phyloP scores from a whole-genome alignment of 1,140 invertebrate species.

The Potamilus streckersoni region DNA sequence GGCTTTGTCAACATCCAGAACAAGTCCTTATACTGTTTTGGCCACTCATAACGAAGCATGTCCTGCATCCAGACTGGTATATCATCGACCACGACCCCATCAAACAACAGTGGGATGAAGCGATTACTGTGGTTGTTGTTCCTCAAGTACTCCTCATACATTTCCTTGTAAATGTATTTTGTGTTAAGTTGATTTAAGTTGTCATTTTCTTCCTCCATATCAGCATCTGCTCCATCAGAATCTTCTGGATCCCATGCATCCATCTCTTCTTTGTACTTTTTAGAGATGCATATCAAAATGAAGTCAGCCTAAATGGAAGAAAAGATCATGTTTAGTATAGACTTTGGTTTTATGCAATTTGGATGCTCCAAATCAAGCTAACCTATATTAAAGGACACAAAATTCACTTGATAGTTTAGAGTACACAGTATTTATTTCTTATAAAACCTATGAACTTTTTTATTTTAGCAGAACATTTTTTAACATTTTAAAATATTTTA shows the following conservation, averaged over 20 bases:
- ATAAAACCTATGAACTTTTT: too few relatives aligned
- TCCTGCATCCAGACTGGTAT: slow-evolving; percentile 25
- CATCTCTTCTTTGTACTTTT: slow-evolving; percentile 20
- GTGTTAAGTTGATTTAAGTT: slow-evolving; percentile 15
- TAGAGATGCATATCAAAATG: slow-evolving; percentile 26
- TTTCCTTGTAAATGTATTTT: slow-evolving; percentile 30
- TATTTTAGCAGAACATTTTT: too few relatives aligned
- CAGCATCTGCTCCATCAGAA: slow-evolving; percentile 17
- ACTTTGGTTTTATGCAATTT: too few relatives aligned
- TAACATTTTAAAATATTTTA: too few relatives aligned
- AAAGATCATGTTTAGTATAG: too few relatives aligned
- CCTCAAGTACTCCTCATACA: slow-evolving; percentile 22
- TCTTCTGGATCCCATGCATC: slow-evolving; percentile 18
- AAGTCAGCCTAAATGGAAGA: slow-evolving; percentile 26
- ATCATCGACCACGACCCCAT: slow-evolving; percentile 11
- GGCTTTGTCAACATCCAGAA: slow-evolving; percentile 35
- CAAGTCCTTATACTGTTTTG: slow-evolving; percentile 32
- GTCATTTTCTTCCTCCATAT: slow-evolving; percentile 25
- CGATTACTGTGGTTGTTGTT: slow-evolving; percentile 10
- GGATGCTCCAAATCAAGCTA: too few relatives aligned
- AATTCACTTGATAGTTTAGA: too few relatives aligned
- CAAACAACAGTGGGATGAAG: slow-evolving; percentile 29
- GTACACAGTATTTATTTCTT: too few relatives aligned
- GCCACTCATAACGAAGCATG: slow-evolving; percentile 16
- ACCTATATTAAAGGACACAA: too few relatives aligned